Evolutionary conservation across 2,797 vertebrate species (phyloP).

Genomic region (Alca torda): DNA sequence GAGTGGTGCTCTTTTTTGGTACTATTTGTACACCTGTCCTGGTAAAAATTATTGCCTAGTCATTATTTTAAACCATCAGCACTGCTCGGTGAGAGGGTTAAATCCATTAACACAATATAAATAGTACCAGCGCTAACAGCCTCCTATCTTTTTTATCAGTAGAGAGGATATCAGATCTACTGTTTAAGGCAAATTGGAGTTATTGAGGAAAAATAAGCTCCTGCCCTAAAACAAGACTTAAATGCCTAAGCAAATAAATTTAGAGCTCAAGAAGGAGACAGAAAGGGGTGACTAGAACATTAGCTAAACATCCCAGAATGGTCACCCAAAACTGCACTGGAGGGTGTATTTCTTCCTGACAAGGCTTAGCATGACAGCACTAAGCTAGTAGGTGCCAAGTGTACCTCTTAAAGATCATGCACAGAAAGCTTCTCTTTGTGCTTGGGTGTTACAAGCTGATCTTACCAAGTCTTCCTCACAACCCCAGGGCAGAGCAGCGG

Average conservation of each 20-base stretch:
- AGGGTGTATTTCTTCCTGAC: background rate
- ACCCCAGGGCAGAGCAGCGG: background rate
- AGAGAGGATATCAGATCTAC: background rate
- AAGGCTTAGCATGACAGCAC: background rate
- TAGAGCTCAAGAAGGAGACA: constrained; percentile 17
- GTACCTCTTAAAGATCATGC: background rate
- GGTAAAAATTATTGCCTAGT: constrained; percentile 53
- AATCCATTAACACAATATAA: constrained; percentile 47
- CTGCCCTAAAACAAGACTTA: constrained; percentile 54
- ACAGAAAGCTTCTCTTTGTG: background rate
- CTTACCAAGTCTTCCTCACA: background rate
- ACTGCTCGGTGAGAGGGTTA: background rate
- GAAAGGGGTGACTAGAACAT: background rate
- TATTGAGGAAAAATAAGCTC: constrained; percentile 62
- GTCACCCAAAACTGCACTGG: background rate
- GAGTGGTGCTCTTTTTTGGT: background rate
- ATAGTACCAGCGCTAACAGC: constrained; percentile 31
- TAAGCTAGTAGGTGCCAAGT: background rate
- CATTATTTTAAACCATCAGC: constrained; percentile 68
- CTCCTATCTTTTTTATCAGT: constrained; percentile 26
- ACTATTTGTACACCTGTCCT: constrained; percentile 52
- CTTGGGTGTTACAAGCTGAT: background rate
- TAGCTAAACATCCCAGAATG: constrained; percentile 22
- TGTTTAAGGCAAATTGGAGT: constrained; percentile 26
- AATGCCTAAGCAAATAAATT: constrained; percentile 67